Evolutionary conservation across 1,140 invertebrate genomes (phyloP), one percentile per base, ranked within the genome.

Genomic region (Lepeophtheirus salmonis): DNA sequence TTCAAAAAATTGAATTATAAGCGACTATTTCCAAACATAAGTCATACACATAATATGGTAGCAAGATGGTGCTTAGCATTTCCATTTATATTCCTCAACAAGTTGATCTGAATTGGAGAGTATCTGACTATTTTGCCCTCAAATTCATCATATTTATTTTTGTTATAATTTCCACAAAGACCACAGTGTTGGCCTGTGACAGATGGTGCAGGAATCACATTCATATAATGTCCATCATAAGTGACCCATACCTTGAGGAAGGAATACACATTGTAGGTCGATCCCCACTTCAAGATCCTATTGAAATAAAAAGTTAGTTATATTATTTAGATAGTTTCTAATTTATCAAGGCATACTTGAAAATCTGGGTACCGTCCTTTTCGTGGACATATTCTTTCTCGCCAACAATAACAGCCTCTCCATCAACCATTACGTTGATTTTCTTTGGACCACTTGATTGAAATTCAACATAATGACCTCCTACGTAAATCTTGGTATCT

Each of bases 101-200:
- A 25, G 22, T n/a, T 16, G 21, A 17, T 20, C 14, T 16, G 55
- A 57, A n/a, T n/a, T n/a, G 26, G 14, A 20, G 21, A 54, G 16
- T n/a, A 14, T 16, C 16, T 16, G 22, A 16, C 17, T 22, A 22
- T 54, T 22, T 54, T 54, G 21, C 49, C 50, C 13, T 55, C 50
- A 17, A 64, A 52, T 21, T 65, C 63, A 49, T 61, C 52, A 17
- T 52, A 41, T 12, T 50, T 26, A 25, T 65, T 64, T 13, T 63
- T 57, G 24, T 65, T 63, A 55, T 56, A 65, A 24, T 65, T 63
- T 30, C 64, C 64, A 52, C 64, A 65, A 10, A 64, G 25, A 49
- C 64, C 64, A 48, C 64, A 65, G 51, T 63, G 62, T 18, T 55
- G 52, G 21, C 63, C 50, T 18, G 50, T 64, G 50, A 58, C 30